Evolutionary conservation across 2,113 vertebrate genomes (phyloP), one percentile per base, ranked within the genome.

Genomic region (Tympanuchus pallidicinctus): DNA sequence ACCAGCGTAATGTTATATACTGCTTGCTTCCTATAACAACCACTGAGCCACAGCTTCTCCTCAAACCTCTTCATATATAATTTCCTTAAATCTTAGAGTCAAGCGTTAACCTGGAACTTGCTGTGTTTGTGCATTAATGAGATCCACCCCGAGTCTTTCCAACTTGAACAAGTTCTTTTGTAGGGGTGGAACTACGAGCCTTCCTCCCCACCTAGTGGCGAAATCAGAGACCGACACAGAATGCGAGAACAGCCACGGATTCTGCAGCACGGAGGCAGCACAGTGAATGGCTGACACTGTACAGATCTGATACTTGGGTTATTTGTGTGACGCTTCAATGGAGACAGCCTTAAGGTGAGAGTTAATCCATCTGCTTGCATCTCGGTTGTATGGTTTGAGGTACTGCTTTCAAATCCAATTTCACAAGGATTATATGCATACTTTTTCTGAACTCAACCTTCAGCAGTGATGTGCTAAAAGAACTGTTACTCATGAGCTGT

Each of bases 171-270:
- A 40, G 16, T 28, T 22, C 18, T 5, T 76, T 9, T 6, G 9
- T 6, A n/a, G 28, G 54, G 52, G 6, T 1, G 10, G 67, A 79
- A 27, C 34, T 6, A 17, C 0, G 2, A 36, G 17, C 15, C 21
- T 90, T 52, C 50, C 69, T 64, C 88, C 5, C 76, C 86, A 91
- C 7, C 52, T 80, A 8, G 45, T 25, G 95, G 65, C 28, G 13
- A 8, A 16, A 8, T 36, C 61, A 13, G 21, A 60, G 59, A 3
- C 19, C 2, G 1, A 24, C 78, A 38, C 15, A 21, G 7, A 17
- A 8, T 65, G 17, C 13, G 11, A 50, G 47, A 4, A 4, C 5
- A 3, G 20, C 1, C 1, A 20, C 7, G 30, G 27, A 1, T 5
- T 42, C 16, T 19, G 10, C 38, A 16, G 67, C 34, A 3, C 16